Evolutionary conservation across 2,797 vertebrate genomes (phyloP).

Genomic region (Echeneis naucrates): DNA sequence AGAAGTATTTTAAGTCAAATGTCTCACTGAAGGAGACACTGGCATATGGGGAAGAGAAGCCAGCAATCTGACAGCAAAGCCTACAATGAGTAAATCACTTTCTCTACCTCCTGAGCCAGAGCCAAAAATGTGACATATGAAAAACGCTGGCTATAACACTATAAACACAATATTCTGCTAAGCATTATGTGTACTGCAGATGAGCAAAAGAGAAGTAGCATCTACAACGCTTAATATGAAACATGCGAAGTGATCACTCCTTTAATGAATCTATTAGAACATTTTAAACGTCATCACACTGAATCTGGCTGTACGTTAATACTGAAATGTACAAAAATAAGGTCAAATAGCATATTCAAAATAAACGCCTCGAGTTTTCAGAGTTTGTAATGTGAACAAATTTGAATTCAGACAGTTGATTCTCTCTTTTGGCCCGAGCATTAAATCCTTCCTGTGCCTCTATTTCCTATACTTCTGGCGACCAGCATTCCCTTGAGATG

Average conservation of each 20-base stretch:
- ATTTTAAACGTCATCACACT: neutral
- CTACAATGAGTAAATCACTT: constrained; percentile 16
- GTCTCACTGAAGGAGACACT: constrained; percentile 3
- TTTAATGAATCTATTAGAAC: neutral
- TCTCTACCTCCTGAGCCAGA: neutral
- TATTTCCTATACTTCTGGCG: constrained; percentile 58
- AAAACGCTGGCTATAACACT: neutral
- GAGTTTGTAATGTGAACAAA: constrained; percentile 8
- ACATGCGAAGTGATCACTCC: neutral
- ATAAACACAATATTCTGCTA: neutral
- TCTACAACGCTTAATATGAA: neutral
- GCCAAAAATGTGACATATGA: constrained; percentile 1
- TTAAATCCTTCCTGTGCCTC: constrained; percentile 56
- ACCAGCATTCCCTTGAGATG: constrained; percentile 53
- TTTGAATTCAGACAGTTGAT: constrained; percentile 26
- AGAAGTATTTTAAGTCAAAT: neutral
- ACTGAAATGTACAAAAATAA: neutral
- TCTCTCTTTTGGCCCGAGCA: constrained; percentile 34
- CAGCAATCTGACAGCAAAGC: neutral
- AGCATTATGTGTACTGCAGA: neutral
- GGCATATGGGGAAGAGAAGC: constrained; percentile 6
- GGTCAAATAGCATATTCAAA: constrained; percentile 8
- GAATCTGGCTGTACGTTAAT: neutral
- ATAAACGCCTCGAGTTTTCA: neutral
- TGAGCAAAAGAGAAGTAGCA: neutral